phyloP scores from a whole-genome alignment of 2,797 vertebrate species.

The Peromyscus nudipes region DNA sequence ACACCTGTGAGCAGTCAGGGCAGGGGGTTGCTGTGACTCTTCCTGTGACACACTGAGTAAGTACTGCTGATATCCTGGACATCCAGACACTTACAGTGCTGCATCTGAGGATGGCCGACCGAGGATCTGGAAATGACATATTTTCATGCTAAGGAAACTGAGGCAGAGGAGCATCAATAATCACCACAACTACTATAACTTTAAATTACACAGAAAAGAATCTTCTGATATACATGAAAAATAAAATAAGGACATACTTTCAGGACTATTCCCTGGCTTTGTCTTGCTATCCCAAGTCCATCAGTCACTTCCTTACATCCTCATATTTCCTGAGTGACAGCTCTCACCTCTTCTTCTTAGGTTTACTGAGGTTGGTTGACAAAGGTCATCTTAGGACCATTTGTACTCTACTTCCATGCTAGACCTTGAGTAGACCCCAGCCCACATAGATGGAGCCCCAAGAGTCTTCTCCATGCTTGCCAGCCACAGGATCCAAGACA shows the following conservation, averaged over 20 bases:
- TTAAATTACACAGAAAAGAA: slow-evolving; percentile 6
- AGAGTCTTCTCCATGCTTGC: background rate
- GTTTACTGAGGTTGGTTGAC: background rate
- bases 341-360: background rate
- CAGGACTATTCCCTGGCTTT: background rate
- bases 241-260: background rate
- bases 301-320: background rate
- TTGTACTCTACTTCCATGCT: background rate
- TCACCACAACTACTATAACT: background rate
- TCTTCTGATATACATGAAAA: background rate
- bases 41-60: slow-evolving; percentile 87
- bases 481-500: background rate
- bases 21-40: slow-evolving; percentile 88
- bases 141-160: background rate
- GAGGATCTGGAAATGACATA: slow-evolving; percentile 86
- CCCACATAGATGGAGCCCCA: background rate
- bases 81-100: slow-evolving; percentile 16
- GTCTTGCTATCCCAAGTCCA: background rate
- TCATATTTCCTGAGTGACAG: background rate
- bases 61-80: slow-evolving; percentile 80
- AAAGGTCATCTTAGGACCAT: background rate
- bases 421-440: background rate
- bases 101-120: slow-evolving; percentile 83
- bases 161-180: background rate
- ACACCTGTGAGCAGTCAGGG: slow-evolving; percentile 88